Evolutionary conservation across 1,140 invertebrate genomes (phyloP).

Genomic region (Oncopodura yosiiana): DNA sequence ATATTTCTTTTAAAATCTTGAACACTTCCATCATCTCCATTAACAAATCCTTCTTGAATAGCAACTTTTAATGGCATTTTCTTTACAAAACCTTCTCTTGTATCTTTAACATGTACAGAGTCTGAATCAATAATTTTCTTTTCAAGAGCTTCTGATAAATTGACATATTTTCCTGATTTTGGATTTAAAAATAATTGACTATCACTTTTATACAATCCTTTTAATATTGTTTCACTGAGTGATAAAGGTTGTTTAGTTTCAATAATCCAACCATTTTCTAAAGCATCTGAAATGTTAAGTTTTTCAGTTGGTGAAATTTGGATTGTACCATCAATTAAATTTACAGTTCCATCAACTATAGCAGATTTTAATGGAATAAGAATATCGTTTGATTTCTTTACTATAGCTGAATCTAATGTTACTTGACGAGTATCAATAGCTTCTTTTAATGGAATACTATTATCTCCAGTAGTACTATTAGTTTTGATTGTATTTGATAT

Average conservation of each 20-base stretch:
- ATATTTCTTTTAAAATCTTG: constrained; percentile 54
- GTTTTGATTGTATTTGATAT: constrained; percentile 41
- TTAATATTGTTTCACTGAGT: constrained; percentile 69
- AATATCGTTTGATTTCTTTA: constrained; percentile 53
- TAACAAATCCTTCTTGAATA: constrained; percentile 59
- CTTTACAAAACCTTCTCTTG: constrained; percentile 59
- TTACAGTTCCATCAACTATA: constrained; percentile 64
- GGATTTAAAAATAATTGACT: constrained; percentile 71
- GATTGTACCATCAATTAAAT: constrained; percentile 56
- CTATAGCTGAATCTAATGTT: constrained; percentile 67
- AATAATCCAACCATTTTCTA: constrained; percentile 68
- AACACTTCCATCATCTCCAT: constrained; percentile 60
- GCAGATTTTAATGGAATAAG: constrained; percentile 71
- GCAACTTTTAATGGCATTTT: constrained; percentile 65
- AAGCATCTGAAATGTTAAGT: constrained; percentile 74
- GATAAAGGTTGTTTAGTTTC: constrained; percentile 70
- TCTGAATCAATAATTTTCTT: constrained; percentile 66
- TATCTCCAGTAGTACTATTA: constrained; percentile 43
- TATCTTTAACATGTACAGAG: constrained; percentile 73
- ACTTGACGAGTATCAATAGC: constrained; percentile 68
- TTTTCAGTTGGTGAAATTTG: constrained; percentile 52
- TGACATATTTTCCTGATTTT: constrained; percentile 60
- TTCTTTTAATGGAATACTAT: constrained; percentile 61
- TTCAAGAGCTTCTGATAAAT: constrained; percentile 60
- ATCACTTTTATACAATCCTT: constrained; percentile 66